Evolutionary conservation across 1,140 invertebrate genomes (phyloP).

Genomic region (Holotrichia oblita): DNA sequence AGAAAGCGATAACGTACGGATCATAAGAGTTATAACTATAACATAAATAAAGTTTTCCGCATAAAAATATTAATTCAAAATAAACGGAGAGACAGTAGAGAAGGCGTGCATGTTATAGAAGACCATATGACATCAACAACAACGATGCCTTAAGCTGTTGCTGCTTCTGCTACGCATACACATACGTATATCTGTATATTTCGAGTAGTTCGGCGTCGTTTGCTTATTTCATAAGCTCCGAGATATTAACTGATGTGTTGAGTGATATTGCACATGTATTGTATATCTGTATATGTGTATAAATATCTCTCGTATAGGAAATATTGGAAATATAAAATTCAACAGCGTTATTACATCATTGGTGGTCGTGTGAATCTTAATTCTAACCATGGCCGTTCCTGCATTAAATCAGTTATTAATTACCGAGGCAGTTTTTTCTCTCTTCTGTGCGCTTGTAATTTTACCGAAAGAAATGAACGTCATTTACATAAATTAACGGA

Average conservation of each 20-base stretch:
- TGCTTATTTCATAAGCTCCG: constrained; percentile 44
- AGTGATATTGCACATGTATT: constrained; percentile 42
- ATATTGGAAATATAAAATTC: constrained; percentile 42
- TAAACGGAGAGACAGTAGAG: constrained; percentile 36
- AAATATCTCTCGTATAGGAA: constrained; percentile 28
- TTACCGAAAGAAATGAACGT: constrained; percentile 32
- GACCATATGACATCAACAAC: constrained; percentile 44
- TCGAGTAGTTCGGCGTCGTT: constrained; percentile 29
- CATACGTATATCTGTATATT: constrained; percentile 20
- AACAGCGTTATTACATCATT: constrained; percentile 38
- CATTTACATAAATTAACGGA: constrained; percentile 34
- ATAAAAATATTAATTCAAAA: constrained; percentile 49
- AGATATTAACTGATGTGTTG: constrained; percentile 44
- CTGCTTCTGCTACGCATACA: background rate
- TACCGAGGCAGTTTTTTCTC: constrained; percentile 1
- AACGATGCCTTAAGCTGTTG: constrained; percentile 13
- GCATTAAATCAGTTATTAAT: constrained; percentile 34
- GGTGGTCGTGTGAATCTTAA: constrained; percentile 36
- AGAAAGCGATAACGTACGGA: constrained; percentile 30
- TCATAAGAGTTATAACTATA: constrained; percentile 32
- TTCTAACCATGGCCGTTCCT: background rate
- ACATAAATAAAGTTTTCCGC: constrained; percentile 42
- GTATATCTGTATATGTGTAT: background rate
- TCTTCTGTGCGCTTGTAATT: background rate
- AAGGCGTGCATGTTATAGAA: background rate